Conservation (phyloP, 2,113 vertebrate species). For the Dromaius novaehollandiae region DNA sequence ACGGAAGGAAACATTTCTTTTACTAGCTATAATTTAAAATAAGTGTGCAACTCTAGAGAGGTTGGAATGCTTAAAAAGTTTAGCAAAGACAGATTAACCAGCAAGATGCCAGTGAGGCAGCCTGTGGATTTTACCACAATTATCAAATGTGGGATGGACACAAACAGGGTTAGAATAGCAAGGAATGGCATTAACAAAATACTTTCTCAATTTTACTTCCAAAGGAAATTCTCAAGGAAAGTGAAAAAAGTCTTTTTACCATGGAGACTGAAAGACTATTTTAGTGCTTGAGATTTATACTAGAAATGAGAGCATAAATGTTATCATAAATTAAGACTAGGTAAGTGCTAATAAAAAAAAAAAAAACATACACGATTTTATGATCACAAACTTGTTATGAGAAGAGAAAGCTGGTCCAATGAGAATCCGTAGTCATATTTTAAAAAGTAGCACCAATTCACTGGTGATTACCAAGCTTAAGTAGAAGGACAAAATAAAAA, state of each 20-base stretch:
- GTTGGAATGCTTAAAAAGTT: neutral
- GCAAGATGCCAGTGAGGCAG: neutral
- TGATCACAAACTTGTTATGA: neutral
- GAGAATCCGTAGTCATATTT: neutral
- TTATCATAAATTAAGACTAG: neutral
- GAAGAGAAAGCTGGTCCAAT: neutral
- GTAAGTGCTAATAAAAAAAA: slow-evolving; percentile 21
- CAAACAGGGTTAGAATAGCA: neutral
- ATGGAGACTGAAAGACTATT: neutral
- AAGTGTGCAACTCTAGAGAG: neutral
- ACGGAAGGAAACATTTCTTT: neutral
- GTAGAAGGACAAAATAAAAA: too few relatives aligned
- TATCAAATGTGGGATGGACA: neutral
- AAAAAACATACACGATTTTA: slow-evolving; percentile 38
- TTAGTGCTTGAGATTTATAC: neutral
- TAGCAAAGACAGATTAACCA: neutral
- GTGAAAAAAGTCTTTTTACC: neutral
- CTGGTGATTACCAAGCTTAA: too few relatives aligned
- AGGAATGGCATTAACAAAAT: neutral
- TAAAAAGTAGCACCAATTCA: neutral
- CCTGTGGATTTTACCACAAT: neutral
- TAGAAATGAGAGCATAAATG: neutral
- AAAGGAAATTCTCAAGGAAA: neutral
- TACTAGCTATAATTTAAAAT: neutral
- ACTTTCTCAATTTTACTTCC: neutral